Base-by-base conservation (phyloP, 1,140 invertebrate species). In the Bombus cullumanus region DNA sequence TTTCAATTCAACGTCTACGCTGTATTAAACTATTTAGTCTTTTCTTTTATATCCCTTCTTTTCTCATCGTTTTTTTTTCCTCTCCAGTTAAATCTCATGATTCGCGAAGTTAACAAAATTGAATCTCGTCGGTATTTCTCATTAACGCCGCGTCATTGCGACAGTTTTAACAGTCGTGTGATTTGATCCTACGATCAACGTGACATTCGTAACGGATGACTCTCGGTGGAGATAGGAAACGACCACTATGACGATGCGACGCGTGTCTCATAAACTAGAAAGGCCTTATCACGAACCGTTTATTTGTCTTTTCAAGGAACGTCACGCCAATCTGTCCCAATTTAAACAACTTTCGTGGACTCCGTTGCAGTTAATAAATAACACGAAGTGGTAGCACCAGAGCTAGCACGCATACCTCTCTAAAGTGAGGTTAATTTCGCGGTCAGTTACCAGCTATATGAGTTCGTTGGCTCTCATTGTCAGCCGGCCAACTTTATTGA, bases 401-500 rank as follows among this genome's bases (percentile, higher is more conserved):
- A 34, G 73, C 68, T 43, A 57, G 77, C 86, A 88, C 88, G 90
- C 91, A 91, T 91, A 91, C 91, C 86, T 91, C 88, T 88, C 88
- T 91, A 91, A 91, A 91, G 91, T 91, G 91, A 91, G 91, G 91
- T 91, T 88, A 91, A 91, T 91, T 91, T 88, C 86, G 90, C 84
- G 91, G 91, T 91, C 91, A 91, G 83, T 86, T 76, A 85, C 66
- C 88, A 85, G 53, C 79, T 89, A 78, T 81, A 88, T 68, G 83
- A 78, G 86, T 83, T 91, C 90, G 90, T 91, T 90, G 90, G 43
- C 73, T 89, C 83, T 89, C 90, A 85, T 91, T 91, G 90, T 87
- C 86, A 80, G 71, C 72, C 83, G 82, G 76, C 86, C 89, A 84
- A 83, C 74, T 87, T 90, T 88, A 91, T 90, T 91, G 89, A 91